A percentile compares a stretch with the other conserved stretches of the same genome.
phyloP scores from a whole-genome alignment of 2,113 vertebrate species.

The Halichoerus grypus region DNA sequence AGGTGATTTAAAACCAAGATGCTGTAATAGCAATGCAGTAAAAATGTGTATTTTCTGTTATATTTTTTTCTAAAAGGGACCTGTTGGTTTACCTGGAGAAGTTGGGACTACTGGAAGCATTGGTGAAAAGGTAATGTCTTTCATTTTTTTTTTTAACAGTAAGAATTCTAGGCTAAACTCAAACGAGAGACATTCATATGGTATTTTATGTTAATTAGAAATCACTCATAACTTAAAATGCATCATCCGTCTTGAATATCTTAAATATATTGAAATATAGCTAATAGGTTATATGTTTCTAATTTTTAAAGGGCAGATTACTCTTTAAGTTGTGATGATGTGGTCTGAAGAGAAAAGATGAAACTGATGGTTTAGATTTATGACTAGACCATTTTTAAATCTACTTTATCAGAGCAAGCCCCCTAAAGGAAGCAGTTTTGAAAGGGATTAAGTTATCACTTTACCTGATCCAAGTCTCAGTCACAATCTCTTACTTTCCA shows the following conservation, averaged over 20 bases:
- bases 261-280: conserved; percentile 55
- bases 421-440: not conserved
- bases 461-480: not conserved
- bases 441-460: not conserved
- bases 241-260: not conserved
- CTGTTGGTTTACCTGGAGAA: conserved; percentile 92
- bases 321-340: not conserved
- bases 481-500: not conserved
- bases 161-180: not conserved
- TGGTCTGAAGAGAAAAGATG: not conserved
- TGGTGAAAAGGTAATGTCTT: conserved; percentile 95
- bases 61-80: conserved; percentile 88
- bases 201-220: conserved; percentile 35
- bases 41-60: conserved; percentile 17
- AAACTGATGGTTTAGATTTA: not conserved
- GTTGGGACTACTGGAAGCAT: conserved; percentile 90
- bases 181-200: not conserved
- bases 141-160: not conserved
- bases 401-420: not conserved
- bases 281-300: not conserved
- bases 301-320: not conserved
- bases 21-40: not conserved
- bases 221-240: not conserved
- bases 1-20: conserved; percentile 13
- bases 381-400: conserved; percentile 50